Evolutionary conservation across 2,888 invertebrate species (phyloP).

Genomic region (Itoplectis maculator): DNA sequence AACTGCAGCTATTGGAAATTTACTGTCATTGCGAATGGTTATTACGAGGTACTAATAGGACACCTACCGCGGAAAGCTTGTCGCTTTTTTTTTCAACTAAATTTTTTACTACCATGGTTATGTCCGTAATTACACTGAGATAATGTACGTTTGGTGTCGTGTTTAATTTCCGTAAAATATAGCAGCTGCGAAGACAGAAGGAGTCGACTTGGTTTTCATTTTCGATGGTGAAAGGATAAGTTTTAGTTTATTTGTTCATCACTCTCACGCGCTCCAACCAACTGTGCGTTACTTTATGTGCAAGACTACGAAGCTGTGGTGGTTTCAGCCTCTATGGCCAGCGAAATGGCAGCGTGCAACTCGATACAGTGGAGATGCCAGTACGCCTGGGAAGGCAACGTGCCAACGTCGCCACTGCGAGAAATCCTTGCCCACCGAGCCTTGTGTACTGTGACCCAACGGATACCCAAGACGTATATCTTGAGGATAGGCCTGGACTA

Average conservation of each 20-base stretch:
- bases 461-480: neutral
- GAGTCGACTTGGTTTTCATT: conserved; percentile 14
- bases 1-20: conserved; percentile 20
- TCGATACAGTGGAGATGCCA: conserved; percentile 40
- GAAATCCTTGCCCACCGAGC: conserved; percentile 34
- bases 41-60: conserved; percentile 12
- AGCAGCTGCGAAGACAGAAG: neutral
- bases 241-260: neutral
- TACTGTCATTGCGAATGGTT: conserved; percentile 31
- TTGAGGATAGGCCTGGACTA: neutral
- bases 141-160: neutral
- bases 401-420: conserved; percentile 30
- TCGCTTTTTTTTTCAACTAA: conserved; percentile 10
- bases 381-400: conserved; percentile 32
- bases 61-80: neutral
- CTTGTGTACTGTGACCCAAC: neutral
- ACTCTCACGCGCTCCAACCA: conserved; percentile 37
- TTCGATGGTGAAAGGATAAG: conserved; percentile 24
- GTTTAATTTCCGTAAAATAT: neutral
- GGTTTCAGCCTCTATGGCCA: neutral
- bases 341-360: conserved; percentile 9
- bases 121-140: conserved; percentile 1
- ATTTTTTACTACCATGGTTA: conserved; percentile 1
- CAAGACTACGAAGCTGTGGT: neutral
- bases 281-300: conserved; percentile 34